phyloP scores from a whole-genome alignment of 2,113 vertebrate genomes.

The Origma solitaria region DNA sequence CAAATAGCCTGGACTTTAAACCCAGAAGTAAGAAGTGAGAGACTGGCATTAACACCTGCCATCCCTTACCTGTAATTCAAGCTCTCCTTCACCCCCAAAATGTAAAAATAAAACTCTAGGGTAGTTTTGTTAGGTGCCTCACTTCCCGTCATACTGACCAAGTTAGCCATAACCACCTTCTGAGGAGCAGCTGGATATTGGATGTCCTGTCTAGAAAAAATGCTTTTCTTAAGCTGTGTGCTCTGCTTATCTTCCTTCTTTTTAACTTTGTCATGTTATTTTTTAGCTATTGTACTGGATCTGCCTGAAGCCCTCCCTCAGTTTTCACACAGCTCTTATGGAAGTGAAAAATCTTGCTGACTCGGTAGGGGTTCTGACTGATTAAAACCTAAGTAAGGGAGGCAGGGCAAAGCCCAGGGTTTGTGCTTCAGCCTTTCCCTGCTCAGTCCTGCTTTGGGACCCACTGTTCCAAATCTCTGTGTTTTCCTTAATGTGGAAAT shows the following conservation, averaged over 20 bases:
- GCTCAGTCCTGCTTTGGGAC: not conserved
- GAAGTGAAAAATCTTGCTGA: conserved; percentile 37
- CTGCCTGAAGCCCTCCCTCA: not conserved
- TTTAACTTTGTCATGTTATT: not conserved
- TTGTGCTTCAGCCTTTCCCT: not conserved
- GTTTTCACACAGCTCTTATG: conserved; percentile 26
- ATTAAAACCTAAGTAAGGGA: not conserved
- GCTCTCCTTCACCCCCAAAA: not conserved
- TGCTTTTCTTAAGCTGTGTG: not conserved
- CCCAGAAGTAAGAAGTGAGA: not conserved
- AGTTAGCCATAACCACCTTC: not conserved
- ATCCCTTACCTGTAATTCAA: not conserved
- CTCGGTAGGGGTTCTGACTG: not conserved
- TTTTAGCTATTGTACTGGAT: conserved; percentile 26
- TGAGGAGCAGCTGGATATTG: not conserved
- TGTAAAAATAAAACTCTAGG: not conserved
- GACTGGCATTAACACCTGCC: not conserved
- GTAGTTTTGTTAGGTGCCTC: not conserved
- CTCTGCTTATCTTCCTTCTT: not conserved
- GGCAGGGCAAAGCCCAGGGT: not conserved
- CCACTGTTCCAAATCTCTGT: not conserved
- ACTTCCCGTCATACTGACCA: not conserved
- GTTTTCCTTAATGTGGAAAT: not conserved
- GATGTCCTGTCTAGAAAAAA: not conserved
- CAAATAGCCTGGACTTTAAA: not conserved